phyloP scores from a whole-genome alignment of 2,888 invertebrate genomes.

The Hypomecis atomaria region DNA sequence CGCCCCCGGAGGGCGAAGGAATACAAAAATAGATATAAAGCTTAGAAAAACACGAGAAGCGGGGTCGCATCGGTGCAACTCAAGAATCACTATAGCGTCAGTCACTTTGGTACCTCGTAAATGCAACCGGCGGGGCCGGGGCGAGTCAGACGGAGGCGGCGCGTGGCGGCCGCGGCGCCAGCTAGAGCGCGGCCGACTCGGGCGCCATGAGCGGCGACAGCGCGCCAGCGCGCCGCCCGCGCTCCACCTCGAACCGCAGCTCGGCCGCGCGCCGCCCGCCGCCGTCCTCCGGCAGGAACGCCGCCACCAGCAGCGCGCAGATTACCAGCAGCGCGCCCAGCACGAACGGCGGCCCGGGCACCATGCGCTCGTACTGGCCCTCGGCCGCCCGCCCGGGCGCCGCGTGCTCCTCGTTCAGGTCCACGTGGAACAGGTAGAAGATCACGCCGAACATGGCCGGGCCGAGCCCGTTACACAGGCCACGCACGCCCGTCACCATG shows the following conservation, averaged over 20 bases:
- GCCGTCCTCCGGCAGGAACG: slow-evolving; percentile 91
- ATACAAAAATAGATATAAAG: slow-evolving; percentile 76
- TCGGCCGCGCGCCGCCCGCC: slow-evolving; percentile 83
- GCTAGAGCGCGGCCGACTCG: slow-evolving; percentile 90
- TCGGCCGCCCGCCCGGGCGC: slow-evolving; percentile 69
- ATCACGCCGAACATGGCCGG: slow-evolving; percentile 99
- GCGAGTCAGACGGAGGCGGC: slow-evolving; percentile 77
- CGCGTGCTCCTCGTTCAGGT: slow-evolving; percentile 92
- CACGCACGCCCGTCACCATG: slow-evolving; percentile 99
- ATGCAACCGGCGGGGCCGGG: slow-evolving; percentile 62
- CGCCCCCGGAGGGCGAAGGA: slow-evolving; percentile 58
- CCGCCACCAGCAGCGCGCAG: slow-evolving; percentile 96
- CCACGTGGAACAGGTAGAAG: slow-evolving; percentile 99
- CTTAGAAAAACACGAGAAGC: slow-evolving; percentile 70
- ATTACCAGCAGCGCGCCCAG: slow-evolving; percentile 98
- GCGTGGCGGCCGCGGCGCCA: slow-evolving; percentile 66
- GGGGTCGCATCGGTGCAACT: slow-evolving; percentile 55
- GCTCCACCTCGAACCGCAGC: slow-evolving; percentile 92
- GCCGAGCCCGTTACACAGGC: slow-evolving; percentile 98
- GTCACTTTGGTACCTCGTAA: slow-evolving; percentile 74
- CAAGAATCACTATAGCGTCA: slow-evolving; percentile 56
- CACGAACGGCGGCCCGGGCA: slow-evolving; percentile 99
- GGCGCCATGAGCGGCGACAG: slow-evolving; percentile 92
- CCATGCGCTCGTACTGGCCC: slow-evolving; percentile 87
- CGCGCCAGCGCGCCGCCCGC: slow-evolving; percentile 90